These are phyloP conservation scores for Saccostrea echinata DNA, from an alignment of 1,140 invertebrate genomes.

Conservation along the genomic window DNA sequence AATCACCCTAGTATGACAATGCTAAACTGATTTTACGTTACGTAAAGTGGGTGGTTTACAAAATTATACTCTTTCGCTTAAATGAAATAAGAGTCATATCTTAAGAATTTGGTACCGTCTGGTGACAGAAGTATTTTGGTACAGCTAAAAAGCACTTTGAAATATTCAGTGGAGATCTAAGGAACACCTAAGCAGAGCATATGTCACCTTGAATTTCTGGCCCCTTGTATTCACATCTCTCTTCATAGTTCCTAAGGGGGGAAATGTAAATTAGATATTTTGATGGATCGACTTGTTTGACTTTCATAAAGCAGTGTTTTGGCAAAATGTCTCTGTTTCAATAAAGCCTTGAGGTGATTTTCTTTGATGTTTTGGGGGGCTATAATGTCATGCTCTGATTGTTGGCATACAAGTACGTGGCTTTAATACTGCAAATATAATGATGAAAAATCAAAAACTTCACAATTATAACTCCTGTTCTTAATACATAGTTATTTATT, in stretches of 20 bases:
- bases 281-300: neutral
- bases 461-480: too few species aligned
- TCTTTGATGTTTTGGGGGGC: neutral
- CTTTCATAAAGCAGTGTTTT: neutral
- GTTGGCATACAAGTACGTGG: neutral
- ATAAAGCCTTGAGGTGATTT: neutral
- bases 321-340: slow-evolving; percentile 7
- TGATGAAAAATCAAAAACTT: neutral
- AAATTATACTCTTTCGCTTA: neutral
- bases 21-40: neutral
- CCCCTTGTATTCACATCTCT: neutral
- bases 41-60: neutral
- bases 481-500: too few species aligned
- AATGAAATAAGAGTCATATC: neutral
- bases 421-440: neutral
- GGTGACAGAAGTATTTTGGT: neutral
- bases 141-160: neutral
- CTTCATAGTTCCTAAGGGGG: neutral
- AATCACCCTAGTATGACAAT: neutral
- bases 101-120: neutral
- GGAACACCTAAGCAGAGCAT: neutral
- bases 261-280: neutral
- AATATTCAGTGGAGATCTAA: neutral
- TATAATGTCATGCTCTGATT: neutral
- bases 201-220: neutral